Evolutionary conservation across 2,888 invertebrate species (phyloP), one percentile per base, ranked within the genome.

Genomic region (Tipula lateralis): DNA sequence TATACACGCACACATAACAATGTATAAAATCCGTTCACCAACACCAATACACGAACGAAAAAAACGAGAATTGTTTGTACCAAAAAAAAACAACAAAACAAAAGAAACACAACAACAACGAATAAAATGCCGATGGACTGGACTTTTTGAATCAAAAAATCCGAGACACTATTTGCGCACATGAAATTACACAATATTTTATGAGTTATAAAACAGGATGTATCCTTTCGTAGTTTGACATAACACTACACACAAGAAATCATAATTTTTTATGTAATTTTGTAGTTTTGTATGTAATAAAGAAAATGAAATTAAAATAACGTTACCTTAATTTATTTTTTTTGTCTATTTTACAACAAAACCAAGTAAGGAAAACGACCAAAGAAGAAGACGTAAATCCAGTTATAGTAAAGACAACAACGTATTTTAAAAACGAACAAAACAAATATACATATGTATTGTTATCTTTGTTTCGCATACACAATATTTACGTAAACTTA

Each of bases 371-470:
- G 66, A 44, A 44, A n/a, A 29, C n/a, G 12, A 36, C 24, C 19
- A 84, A 44, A 84, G 19, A 84, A 84, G 44, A 84, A 84, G 84
- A 44, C 50, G 50, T 84, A 84, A 84, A 84, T 84, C 84, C 84
- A 84, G 84, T 84, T 84, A 84, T 84, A 50, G 29, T 50, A 24
- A 83, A 83, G 36, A 84, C 44, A 50, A 84, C 83, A 83, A 83
- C 83, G 83, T 83, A 83, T 83, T 34, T 83, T 82, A 6, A 82
- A 82, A 30, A 82, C n/a, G 29, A 82, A 9, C 9, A 66, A 66
- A 66, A 66, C 7, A 4, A 50, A 16, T 50, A 50, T 50, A 66
- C 7, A 16, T 19, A 19, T 81, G 30, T 82, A 82, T 7, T 30
- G 82, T 82, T 32, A n/a, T 82, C 82, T 82, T 16, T 30, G n/a